Evolutionary conservation across 1,140 invertebrate genomes (phyloP), one percentile per base, ranked within the genome.

Genomic region (Drosophila cardini): DNA sequence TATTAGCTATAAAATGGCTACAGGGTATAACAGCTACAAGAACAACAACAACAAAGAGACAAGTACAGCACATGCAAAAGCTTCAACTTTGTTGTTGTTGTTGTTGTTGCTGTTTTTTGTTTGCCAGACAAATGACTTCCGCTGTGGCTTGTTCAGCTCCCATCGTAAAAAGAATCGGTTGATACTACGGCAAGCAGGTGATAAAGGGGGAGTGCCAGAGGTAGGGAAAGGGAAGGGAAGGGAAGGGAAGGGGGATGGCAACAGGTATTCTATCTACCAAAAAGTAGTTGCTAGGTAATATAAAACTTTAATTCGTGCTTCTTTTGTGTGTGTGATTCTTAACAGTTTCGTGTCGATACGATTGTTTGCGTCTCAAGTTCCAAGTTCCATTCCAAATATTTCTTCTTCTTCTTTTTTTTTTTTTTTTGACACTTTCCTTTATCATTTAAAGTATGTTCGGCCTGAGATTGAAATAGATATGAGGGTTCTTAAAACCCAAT

Each of bases 71-170:
- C 46, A 72, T 68, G 70, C 63, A 72, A 72, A 72, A 68, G 70
- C 70, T 65, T 34, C 30, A 50, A 26, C 26, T 58, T 75, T 72
- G 16, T 61, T 50, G 53, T 38, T 71, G 46, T 38, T 40, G 53
- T 72, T 78, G 61, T 32, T 72, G 50, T 78, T 64, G 38, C 11
- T 40, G 38, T 40, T 40, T 78, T 72, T 34, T 65, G 43, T 79
- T 64, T 36, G 62, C 18, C 83, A 75, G 79, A 86, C 83, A 86
- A 86, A 86, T 83, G 79, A 86, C 83, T 87, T 86, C 83, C 83
- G 83, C 71, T 86, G 72, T 50, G 68, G 72, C 70, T 69, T 56
- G 77, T 72, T 79, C 38, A 36, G 69, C 63, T 76, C 60, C 60
- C 63, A 76, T 70, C 67, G 72, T 80, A 73, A 84, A 77, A 56